Evolutionary conservation across 2,888 invertebrate species (phyloP).

Genomic region (Acheta domesticus): DNA sequence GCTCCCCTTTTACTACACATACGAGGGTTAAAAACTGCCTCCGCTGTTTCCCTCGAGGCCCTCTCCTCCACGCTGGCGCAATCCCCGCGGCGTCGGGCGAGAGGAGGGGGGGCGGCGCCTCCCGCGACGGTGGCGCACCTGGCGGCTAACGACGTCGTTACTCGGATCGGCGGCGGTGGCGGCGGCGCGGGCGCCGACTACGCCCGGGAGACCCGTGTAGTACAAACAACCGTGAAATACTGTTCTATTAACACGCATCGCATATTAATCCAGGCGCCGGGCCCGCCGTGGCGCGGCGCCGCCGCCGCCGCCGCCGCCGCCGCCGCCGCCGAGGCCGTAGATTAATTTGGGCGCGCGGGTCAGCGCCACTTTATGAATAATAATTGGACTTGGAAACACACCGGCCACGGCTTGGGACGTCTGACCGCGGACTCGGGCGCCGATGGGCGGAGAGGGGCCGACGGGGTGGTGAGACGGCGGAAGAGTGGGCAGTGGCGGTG

Average conservation of each 20-base stretch:
- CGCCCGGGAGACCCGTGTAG: conserved; percentile 1
- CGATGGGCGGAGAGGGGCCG: no score
- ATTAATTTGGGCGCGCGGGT: conserved; percentile 21
- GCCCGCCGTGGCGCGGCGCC: neutral
- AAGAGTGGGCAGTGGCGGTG: no score
- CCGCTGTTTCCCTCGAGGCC: no score
- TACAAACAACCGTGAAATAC: conserved; percentile 31
- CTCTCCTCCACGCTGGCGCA: no score
- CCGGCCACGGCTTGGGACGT: neutral
- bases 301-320: neutral
- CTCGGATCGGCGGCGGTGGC: neutral
- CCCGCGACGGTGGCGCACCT: neutral
- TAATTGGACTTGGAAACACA: conserved; percentile 31
- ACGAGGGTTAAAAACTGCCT: no score
- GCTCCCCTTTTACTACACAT: no score
- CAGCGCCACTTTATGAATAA: conserved; percentile 28
- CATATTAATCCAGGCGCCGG: conserved; percentile 32
- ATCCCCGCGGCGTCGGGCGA: neutral
- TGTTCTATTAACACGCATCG: conserved; percentile 33
- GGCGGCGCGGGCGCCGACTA: neutral
- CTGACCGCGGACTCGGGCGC: no score
- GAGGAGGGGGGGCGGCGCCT: neutral
- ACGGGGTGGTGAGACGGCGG: no score
- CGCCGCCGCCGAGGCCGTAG: conserved; percentile 22
- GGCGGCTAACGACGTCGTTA: conserved; percentile 18